phyloP scores from a whole-genome alignment of 2,113 vertebrate species.

The Muntiacus reevesi region DNA sequence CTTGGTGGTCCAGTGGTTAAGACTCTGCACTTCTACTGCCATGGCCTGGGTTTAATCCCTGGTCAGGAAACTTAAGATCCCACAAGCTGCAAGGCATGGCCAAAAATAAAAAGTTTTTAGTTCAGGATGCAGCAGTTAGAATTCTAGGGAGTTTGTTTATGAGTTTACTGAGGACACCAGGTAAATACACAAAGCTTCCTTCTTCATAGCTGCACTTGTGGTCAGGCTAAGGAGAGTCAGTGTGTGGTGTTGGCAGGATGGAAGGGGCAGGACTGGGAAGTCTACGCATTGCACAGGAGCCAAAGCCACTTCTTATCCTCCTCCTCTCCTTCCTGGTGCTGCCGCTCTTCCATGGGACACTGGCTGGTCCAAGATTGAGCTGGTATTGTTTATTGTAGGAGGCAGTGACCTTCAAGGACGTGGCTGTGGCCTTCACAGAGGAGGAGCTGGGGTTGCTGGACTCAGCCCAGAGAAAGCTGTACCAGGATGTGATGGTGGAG shows the following conservation, averaged over 20 bases:
- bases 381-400: conserved; percentile 19
- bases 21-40: not conserved
- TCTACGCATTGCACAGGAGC: not conserved
- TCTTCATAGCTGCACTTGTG: not conserved
- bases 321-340: not conserved
- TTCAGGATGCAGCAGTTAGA: not conserved
- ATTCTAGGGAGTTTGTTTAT: not conserved
- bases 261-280: not conserved
- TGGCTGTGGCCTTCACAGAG: conserved; percentile 46
- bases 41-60: not conserved
- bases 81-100: not conserved
- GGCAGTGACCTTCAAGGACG: conserved; percentile 22
- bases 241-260: not conserved
- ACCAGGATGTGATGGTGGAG: conserved; percentile 53
- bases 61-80: not conserved
- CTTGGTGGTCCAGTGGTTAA: not conserved
- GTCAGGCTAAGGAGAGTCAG: not conserved
- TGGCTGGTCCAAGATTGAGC: not conserved
- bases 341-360: not conserved
- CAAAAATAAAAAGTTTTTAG: not conserved
- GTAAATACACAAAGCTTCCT: not conserved
- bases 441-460: conserved; percentile 42
- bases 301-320: not conserved
- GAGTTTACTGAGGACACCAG: not conserved
- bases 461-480: conserved; percentile 26